These are phyloP conservation scores for Gnatocerus cornutus DNA, from an alignment of 2,888 invertebrate genomes.

Conservation along the genomic window DNA sequence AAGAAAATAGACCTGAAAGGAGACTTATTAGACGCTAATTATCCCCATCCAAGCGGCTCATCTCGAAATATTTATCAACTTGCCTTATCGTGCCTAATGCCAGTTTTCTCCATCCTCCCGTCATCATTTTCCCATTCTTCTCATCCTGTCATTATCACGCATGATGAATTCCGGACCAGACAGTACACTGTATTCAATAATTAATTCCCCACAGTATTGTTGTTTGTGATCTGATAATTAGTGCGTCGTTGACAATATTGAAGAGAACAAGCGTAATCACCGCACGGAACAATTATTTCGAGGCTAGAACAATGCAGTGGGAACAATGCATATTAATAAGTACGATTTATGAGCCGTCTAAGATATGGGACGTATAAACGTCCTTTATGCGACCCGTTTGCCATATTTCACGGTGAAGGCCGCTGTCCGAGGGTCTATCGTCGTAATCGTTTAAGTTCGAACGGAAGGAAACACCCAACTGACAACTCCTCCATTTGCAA, in stretches of 20 bases:
- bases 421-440: not conserved
- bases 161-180: constrained; percentile 23
- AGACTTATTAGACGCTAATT: no score
- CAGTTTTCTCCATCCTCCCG: not conserved
- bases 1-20: no score
- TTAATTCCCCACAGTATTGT: constrained; percentile 34
- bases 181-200: constrained; percentile 25
- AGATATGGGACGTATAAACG: constrained; percentile 14
- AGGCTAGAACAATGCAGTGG: constrained; percentile 18
- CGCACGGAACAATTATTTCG: constrained; percentile 37
- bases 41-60: no score
- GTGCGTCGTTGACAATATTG: constrained; percentile 41
- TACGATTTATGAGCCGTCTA: constrained; percentile 16
- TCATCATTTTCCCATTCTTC: constrained; percentile 6
- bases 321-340: constrained; percentile 36
- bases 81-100: not conserved
- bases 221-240: constrained; percentile 38
- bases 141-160: constrained; percentile 10
- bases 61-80: no score
- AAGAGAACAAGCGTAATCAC: constrained; percentile 38
- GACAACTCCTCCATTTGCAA: constrained; percentile 8
- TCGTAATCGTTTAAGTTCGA: constrained; percentile 8
- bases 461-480: constrained; percentile 8
- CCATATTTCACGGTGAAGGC: constrained; percentile 14
- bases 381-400: constrained; percentile 10